Evolutionary conservation across 2,888 invertebrate species (phyloP), one percentile per base, ranked within the genome.

Genomic region (Caprella mutica): DNA sequence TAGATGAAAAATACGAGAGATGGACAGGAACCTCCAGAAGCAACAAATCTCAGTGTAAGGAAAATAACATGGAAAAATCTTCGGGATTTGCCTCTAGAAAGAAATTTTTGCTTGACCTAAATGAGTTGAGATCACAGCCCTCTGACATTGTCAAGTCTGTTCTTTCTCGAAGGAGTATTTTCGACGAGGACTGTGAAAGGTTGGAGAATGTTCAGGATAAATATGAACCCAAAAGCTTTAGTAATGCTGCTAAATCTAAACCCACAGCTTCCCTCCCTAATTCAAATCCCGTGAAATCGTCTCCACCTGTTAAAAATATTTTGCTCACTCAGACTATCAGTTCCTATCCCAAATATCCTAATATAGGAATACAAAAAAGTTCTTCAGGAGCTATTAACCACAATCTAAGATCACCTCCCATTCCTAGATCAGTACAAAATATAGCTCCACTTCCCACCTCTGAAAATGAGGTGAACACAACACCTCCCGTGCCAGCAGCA

Each of bases 151-250:
- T 92, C 38, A 87, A 89, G 69, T 88, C 90, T 24, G 80, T 96
- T 68, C 78, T 94, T 69, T 89, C 92, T 5, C 89, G 90, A 72
- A 83, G 86, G 65, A 92, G 91, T 52, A 89, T 96, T 54, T 94
- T 96, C 73, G 96, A 96, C 72, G 94, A 94, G 72, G 96, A 96
- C 72, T 82, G 86, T 39, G 91, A 93, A 73, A 79, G 96, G 33
- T 77, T 96, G 58, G 92, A 92, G 72, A 88, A 87, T 69, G 84
- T 86, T 58, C 79, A 83, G 71, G 83, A 91, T 73, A 82, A 88
- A 75, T 82, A 89, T 75, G 81, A 91, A 75, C 71, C 72, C 9
- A 72, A 71, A 65, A 59, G 59, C 14, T 61, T 64, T 52, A 56
- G n/a, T n/a, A n/a, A n/a, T n/a, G n/a, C n/a, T n/a, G n/a, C n/a